Base-by-base conservation (phyloP, 2,888 invertebrate species). In the Chymomyza procnemis region DNA sequence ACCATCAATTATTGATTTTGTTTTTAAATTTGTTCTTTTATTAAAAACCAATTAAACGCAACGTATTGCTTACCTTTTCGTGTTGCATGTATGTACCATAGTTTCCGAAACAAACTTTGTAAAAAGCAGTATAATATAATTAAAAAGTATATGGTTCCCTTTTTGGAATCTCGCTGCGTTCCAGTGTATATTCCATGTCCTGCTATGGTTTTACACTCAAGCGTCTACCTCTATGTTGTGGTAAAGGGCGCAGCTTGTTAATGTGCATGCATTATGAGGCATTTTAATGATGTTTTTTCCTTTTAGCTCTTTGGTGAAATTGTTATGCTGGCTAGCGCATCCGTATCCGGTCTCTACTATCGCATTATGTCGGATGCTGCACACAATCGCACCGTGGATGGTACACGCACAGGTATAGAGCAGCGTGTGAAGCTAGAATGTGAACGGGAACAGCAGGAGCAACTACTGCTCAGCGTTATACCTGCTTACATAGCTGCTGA, bases 401-500 rank as follows among this genome's bases (percentile, higher is more conserved):
- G 97, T 30, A 97, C 97, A 57, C 93, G 96, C 74, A 96, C 95
- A 14, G 97, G 97, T 80, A 95, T 98, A 73, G 97, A 98, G 90
- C 97, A 97, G 75, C 93, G 97, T 67, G 96, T 98, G 69, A 97
- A 97, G 91, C 92, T 97, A 74, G 97, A 97, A 91, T 96, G 97
- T 88, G 97, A 98, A 91, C 93, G 96, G 79, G 97, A 97, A 86
- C 97, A 97, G 87, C 98, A 98, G 91, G 98, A 98, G 90, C 95
- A 97, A 88, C 92, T 98, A 70, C 91, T 98, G 67, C 93, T 98
- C 19, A 97, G 97, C 82, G 97, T 98, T 59, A 97, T 98, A 85
- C 98, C 98, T 0, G 97, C 97, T 14, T 97, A 97, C 88, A 96
- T 98, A 73, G 97, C 97, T 14, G 97, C 97, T 30, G 97, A 97